Evolutionary conservation across 2,888 invertebrate species (phyloP).

Genomic region (Caenorhabditis sp.): DNA sequence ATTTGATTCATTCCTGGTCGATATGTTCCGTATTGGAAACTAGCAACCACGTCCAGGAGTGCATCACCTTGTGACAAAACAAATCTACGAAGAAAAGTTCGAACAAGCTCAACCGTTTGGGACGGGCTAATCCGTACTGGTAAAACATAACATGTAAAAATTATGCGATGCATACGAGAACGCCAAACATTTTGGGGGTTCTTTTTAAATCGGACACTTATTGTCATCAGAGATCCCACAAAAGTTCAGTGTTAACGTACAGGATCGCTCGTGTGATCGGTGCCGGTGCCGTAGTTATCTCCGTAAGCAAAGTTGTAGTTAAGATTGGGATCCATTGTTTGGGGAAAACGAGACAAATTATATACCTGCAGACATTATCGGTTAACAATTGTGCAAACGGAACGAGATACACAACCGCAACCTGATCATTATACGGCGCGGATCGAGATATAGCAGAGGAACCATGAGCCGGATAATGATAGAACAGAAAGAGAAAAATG

Average conservation of each 20-base stretch:
- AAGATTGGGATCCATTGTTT: conserved; percentile 37
- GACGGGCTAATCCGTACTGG: neutral
- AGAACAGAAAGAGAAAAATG: neutral
- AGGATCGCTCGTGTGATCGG: conserved; percentile 37
- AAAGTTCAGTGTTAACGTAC: conserved; percentile 54
- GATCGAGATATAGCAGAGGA: neutral
- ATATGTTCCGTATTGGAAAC: neutral
- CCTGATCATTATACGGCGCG: conserved; percentile 28
- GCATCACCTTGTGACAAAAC: neutral
- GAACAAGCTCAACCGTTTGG: neutral
- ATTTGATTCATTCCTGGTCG: conserved; percentile 9
- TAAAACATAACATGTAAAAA: neutral
- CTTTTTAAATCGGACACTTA: neutral
- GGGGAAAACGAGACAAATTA: neutral
- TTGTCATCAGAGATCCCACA: neutral
- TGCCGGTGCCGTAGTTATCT: conserved; percentile 29
- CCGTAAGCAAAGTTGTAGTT: conserved; percentile 45
- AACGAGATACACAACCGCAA: conserved; percentile 7
- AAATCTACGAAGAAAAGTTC: neutral
- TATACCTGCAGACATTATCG: conserved; percentile 18
- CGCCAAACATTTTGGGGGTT: conserved; percentile 30
- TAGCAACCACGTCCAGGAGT: neutral
- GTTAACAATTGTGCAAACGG: conserved; percentile 19
- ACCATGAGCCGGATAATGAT: conserved; percentile 37
- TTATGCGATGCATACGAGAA: conserved; percentile 20